A percentile compares a stretch with the other conserved stretches of the same genome.
Conservation (phyloP, 2,113 vertebrate genomes). For the Diphyllodes magnificus region DNA sequence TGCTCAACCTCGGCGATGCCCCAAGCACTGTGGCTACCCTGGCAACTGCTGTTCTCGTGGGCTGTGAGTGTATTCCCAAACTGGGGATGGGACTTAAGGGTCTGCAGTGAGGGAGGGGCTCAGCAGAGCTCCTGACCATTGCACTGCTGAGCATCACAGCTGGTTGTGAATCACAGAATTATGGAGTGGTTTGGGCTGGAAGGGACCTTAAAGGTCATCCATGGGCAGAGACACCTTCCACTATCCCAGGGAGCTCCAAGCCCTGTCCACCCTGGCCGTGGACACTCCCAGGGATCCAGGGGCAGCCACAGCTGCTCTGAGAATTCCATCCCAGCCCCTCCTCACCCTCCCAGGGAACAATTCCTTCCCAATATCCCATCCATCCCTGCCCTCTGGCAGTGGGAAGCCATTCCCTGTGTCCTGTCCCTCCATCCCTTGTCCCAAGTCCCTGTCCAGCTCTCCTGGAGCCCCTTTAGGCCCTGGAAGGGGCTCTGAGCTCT, state of each 20-base stretch:
- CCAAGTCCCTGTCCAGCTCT: not conserved
- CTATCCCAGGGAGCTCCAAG: fast-evolving
- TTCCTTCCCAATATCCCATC: not conserved
- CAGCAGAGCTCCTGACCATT: slow-evolving; percentile 71
- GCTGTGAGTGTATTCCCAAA: slow-evolving; percentile 86
- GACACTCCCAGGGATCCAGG: not conserved
- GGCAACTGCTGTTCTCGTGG: slow-evolving; percentile 93
- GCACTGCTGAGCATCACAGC: not conserved
- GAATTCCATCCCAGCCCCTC: not conserved
- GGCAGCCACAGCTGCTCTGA: not conserved
- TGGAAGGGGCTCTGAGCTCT: fast-evolving
- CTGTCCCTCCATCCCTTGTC: not conserved
- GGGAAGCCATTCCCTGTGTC: not conserved
- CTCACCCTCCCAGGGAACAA: fast-evolving
- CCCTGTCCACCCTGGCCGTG: fast-evolving
- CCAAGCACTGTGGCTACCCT: slow-evolving; percentile 92
- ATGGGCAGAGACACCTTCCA: not conserved
- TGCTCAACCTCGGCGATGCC: slow-evolving; percentile 89
- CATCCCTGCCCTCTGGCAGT: fast-evolving
- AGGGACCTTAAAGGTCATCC: too few relatives aligned
- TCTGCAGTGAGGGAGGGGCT: slow-evolving; percentile 56
- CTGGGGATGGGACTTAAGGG: slow-evolving; percentile 60
- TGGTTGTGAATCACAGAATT: not conserved
- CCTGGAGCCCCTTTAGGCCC: not conserved
- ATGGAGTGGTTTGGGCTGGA: fast-evolving